phyloP scores from a whole-genome alignment of 2,888 invertebrate species.

The Drosophila parthenogenetica region DNA sequence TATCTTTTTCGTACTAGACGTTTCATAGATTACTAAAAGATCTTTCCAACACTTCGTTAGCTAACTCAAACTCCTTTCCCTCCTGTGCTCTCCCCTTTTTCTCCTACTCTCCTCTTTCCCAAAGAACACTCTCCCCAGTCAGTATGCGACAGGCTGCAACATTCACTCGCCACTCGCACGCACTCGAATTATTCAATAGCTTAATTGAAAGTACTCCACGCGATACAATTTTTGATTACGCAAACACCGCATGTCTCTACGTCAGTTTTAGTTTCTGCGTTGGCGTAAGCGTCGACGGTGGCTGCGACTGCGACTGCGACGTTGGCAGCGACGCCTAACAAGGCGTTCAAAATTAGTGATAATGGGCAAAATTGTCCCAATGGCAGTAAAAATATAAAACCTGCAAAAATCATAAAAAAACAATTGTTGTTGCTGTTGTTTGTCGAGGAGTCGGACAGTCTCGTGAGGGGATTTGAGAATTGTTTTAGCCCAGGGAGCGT shows the following conservation, averaged over 20 bases:
- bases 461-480: constrained; percentile 4
- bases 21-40: too few species aligned
- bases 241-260: constrained; percentile 67
- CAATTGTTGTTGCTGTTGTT: constrained; percentile 3
- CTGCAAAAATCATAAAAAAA: constrained; percentile 20
- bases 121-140: constrained; percentile 26
- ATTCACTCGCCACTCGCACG: constrained; percentile 66
- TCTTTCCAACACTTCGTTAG: too few species aligned
- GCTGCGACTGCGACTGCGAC: constrained; percentile 20
- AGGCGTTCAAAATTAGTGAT: constrained; percentile 78
- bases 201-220: constrained; percentile 79
- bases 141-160: constrained; percentile 37
- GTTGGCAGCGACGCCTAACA: constrained; percentile 62
- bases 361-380: constrained; percentile 80
- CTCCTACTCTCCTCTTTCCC: not conserved
- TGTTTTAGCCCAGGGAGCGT: not conserved
- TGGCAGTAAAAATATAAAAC: constrained; percentile 56
- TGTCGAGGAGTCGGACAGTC: constrained; percentile 34
- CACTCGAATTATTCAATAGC: constrained; percentile 76
- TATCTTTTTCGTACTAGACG: too few species aligned
- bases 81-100: not conserved
- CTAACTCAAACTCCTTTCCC: not conserved
- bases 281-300: constrained; percentile 13
- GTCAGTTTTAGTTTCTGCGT: constrained; percentile 24
- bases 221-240: constrained; percentile 77